Evolutionary conservation across 2,113 vertebrate genomes (phyloP).

Genomic region (Tiliqua scincoides): DNA sequence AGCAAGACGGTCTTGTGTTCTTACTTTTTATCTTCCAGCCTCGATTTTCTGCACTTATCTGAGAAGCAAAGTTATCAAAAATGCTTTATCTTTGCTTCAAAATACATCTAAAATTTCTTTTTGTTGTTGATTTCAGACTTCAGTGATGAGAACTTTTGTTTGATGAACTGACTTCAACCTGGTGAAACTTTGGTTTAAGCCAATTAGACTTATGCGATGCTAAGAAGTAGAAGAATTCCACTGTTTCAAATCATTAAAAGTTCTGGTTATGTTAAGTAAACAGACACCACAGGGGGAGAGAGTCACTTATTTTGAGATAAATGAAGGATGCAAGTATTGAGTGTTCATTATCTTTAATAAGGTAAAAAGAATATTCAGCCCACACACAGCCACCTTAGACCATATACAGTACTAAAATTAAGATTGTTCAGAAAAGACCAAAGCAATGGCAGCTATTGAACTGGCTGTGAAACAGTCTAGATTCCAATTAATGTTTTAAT

Average conservation of each 20-base stretch:
- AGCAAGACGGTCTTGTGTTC: not conserved
- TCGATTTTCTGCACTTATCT: not conserved
- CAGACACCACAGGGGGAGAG: not conserved
- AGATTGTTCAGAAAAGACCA: not conserved
- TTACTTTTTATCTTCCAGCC: not conserved
- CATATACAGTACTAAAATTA: not conserved
- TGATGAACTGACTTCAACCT: not conserved
- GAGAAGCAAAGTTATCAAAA: not conserved
- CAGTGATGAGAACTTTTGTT: not conserved
- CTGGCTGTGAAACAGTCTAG: not conserved
- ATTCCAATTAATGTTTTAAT: conserved; percentile 11
- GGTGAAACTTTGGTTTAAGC: not conserved
- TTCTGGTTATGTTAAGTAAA: conserved; percentile 27
- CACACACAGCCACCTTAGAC: not conserved
- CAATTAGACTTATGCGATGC: not conserved
- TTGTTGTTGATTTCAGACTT: not conserved
- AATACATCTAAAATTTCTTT: not conserved
- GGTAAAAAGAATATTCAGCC: not conserved
- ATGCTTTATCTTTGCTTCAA: not conserved
- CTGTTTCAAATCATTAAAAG: not conserved
- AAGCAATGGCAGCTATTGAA: not conserved
- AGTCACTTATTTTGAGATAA: not conserved
- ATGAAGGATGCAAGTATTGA: not conserved
- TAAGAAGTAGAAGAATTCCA: not conserved
- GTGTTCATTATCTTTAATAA: not conserved